These are phyloP conservation scores for Mayetiola destructor DNA, from an alignment of 2,888 invertebrate species.

Conservation along the genomic window DNA sequence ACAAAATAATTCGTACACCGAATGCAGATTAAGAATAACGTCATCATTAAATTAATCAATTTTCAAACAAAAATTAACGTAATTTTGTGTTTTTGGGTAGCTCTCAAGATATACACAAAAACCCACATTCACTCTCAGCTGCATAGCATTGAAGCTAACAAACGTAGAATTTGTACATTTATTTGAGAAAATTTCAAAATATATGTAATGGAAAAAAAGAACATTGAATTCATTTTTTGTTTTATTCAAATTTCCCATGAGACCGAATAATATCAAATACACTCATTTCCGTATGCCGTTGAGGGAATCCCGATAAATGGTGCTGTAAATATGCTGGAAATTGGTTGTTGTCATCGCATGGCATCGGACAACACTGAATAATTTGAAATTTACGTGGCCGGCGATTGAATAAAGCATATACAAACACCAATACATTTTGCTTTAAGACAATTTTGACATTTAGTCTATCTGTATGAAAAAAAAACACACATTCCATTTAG, in stretches of 20 bases:
- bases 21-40: too few relatives aligned
- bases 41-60: too few relatives aligned
- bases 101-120: too few relatives aligned
- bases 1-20: too few relatives aligned
- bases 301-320: background rate
- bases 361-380: background rate
- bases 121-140: too few relatives aligned
- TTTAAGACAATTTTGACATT: conserved; percentile 7
- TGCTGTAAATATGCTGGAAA: background rate
- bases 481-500: background rate
- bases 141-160: conserved; percentile 2
- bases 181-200: background rate
- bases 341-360: too few relatives aligned
- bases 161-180: conserved; percentile 11
- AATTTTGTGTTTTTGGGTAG: too few relatives aligned
- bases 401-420: background rate
- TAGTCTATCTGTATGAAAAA: background rate
- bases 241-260: background rate
- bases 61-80: too few relatives aligned
- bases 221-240: background rate
- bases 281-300: too few relatives aligned
- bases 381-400: conserved; percentile 10
- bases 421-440: background rate
- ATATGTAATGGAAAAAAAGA: background rate
- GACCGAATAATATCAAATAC: too few relatives aligned